phyloP scores from a whole-genome alignment of 2,113 vertebrate species.

The Odocoileus virginianus region DNA sequence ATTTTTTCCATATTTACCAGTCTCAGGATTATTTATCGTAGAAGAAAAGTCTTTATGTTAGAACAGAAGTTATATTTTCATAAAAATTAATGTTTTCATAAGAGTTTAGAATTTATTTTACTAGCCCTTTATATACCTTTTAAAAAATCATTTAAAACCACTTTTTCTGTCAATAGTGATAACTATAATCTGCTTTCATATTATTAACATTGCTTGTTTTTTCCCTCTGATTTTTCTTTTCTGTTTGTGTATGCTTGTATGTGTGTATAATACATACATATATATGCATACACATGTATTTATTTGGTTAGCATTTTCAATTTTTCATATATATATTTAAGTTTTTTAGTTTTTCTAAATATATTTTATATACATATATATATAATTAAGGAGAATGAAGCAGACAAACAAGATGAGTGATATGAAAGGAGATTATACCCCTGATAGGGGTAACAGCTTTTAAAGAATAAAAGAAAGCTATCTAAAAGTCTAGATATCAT shows the following conservation, averaged over 20 bases:
- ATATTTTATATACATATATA: not conserved
- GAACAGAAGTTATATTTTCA: not conserved
- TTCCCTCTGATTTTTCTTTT: not conserved
- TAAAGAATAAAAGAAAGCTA: not conserved
- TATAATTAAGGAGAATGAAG: not conserved
- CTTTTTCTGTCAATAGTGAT: not conserved
- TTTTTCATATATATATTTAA: not conserved
- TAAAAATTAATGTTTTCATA: not conserved
- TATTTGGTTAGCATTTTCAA: not conserved
- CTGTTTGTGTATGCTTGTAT: not conserved
- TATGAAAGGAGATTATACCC: not conserved
- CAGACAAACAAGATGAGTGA: not conserved
- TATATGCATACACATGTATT: not conserved
- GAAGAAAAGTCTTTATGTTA: not conserved
- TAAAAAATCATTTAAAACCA: not conserved
- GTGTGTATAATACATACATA: not conserved
- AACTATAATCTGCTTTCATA: not conserved
- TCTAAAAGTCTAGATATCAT: not conserved
- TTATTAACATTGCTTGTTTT: not conserved
- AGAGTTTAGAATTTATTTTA: not conserved
- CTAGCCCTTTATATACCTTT: not conserved
- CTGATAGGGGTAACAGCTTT: not conserved
- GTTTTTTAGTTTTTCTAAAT: not conserved
- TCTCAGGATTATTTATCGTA: not conserved
- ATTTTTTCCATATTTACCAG: not conserved